Percentiles rank a stretch among this genome's conserved stretches.
These are phyloP conservation scores for Nymphalis polychloros DNA, from an alignment of 2,888 invertebrate species.

Conservation along the genomic window DNA sequence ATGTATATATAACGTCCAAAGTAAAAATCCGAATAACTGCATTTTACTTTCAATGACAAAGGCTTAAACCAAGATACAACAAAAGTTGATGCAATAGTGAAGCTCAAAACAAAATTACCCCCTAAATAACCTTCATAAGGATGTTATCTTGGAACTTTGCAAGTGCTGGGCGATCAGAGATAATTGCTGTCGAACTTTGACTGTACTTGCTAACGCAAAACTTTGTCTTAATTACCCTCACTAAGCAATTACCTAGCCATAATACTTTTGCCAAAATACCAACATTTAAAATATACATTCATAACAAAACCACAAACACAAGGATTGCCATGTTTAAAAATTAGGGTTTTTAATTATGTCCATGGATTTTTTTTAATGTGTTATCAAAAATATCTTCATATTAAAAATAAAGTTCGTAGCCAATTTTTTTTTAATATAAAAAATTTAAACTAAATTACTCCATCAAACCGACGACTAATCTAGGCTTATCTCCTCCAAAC, in stretches of 20 bases:
- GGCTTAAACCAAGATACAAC: too few relatives aligned
- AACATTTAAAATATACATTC: background rate
- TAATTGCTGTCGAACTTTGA: slow-evolving; percentile 34
- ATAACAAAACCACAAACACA: background rate
- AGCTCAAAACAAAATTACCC: slow-evolving; percentile 1
- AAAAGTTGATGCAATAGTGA: background rate
- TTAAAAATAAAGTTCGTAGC: too few relatives aligned
- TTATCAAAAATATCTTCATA: too few relatives aligned
- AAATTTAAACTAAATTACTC: too few relatives aligned
- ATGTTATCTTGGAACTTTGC: slow-evolving; percentile 40
- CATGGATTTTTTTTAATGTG: too few relatives aligned
- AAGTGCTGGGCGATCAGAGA: slow-evolving; percentile 42
- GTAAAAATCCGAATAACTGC: too few relatives aligned
- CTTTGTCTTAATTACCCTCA: slow-evolving; percentile 34
- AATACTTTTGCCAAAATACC: slow-evolving; percentile 30
- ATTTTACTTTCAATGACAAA: too few relatives aligned
- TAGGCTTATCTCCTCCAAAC: slow-evolving; percentile 31
- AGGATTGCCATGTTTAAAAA: too few relatives aligned
- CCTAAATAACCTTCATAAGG: slow-evolving; percentile 25
- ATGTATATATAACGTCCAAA: too few relatives aligned
- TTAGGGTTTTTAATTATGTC: too few relatives aligned
- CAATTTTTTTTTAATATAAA: too few relatives aligned
- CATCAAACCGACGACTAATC: slow-evolving; percentile 9
- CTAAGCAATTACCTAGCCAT: slow-evolving; percentile 29
- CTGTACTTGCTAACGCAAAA: slow-evolving; percentile 25